These are phyloP conservation scores for Dermatophagoides farinae DNA, from an alignment of 1,140 invertebrate genomes.

Conservation along the genomic window DNA sequence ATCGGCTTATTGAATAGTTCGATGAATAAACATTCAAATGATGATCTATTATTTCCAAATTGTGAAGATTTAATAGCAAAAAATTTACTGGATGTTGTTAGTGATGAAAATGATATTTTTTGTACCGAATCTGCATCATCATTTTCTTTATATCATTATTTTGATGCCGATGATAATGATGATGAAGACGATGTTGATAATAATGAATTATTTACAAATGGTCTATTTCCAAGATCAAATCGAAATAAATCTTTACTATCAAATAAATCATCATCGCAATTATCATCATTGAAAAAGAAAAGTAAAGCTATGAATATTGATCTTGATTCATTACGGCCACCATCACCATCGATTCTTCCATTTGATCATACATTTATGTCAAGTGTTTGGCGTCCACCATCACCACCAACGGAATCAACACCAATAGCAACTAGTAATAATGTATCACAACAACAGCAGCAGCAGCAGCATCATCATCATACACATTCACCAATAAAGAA, in stretches of 20 bases:
- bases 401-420: background rate
- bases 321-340: constrained; percentile 4
- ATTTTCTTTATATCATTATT: background rate
- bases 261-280: no score
- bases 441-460: background rate
- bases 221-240: no score
- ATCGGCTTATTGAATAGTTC: background rate
- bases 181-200: background rate
- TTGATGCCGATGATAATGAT: background rate
- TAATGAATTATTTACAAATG: no score
- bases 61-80: constrained; percentile 9
- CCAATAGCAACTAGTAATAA: background rate
- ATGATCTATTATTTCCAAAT: background rate
- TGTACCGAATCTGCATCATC: background rate
- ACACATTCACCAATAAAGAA: background rate
- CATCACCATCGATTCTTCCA: constrained; percentile 1
- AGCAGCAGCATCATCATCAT: no score
- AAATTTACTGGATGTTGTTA: background rate
- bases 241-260: background rate
- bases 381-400: constrained; percentile 1
- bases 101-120: background rate
- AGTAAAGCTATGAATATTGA: background rate
- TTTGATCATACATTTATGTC: constrained; percentile 7
- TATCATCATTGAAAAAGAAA: background rate
- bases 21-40: background rate